Conservation (phyloP, 1,140 invertebrate genomes). For the Drosophila azteca region DNA sequence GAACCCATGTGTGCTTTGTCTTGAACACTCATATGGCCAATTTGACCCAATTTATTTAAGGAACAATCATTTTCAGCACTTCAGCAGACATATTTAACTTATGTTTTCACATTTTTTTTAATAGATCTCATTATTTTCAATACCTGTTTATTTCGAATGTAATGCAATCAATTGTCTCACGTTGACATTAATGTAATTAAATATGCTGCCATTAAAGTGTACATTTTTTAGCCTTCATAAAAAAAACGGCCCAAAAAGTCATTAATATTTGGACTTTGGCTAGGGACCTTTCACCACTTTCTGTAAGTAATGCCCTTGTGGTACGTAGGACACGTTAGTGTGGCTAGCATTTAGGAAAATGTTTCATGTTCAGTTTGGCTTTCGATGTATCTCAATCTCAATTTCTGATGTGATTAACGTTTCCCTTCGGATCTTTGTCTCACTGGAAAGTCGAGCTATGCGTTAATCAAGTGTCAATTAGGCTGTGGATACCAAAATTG, state of each 20-base stretch:
- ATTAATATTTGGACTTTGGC: slow-evolving; percentile 69
- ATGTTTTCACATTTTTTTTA: slow-evolving; percentile 21
- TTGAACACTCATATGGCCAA: no score
- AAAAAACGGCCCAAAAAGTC: no score
- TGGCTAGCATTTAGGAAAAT: background rate
- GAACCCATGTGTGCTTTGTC: no score
- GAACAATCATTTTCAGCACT: background rate
- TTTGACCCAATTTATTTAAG: no score
- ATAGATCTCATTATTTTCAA: slow-evolving; percentile 20
- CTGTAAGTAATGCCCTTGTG: no score
- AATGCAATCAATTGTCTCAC: slow-evolving; percentile 40
- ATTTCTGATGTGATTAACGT: slow-evolving; percentile 53
- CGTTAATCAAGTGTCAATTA: slow-evolving; percentile 80
- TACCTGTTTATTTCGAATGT: slow-evolving; percentile 35
- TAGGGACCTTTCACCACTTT: background rate
- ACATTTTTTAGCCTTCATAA: no score
- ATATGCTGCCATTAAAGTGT: slow-evolving; percentile 72
- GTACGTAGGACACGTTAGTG: no score
- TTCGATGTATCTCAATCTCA: slow-evolving; percentile 61
- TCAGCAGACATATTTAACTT: background rate
- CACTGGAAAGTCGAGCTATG: slow-evolving; percentile 32
- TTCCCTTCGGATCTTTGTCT: slow-evolving; percentile 40
- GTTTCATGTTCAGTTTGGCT: slow-evolving; percentile 30
- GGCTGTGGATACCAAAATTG: slow-evolving; percentile 61
- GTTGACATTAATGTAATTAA: slow-evolving; percentile 63